Evolutionary conservation across 2,888 invertebrate species (phyloP).

Genomic region (Toxonevra muliebris): DNA sequence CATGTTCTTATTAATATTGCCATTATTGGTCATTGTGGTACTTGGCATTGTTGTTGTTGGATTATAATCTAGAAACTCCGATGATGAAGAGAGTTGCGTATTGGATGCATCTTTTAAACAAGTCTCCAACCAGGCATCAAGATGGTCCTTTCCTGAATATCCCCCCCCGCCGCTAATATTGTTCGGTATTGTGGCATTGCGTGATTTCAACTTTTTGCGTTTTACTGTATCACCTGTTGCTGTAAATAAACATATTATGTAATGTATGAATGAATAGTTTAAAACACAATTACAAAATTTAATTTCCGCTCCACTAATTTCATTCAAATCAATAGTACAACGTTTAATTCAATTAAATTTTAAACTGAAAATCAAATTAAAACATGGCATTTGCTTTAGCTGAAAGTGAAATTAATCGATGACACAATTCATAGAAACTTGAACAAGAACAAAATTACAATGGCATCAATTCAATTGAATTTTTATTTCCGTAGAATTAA

Average conservation of each 20-base stretch:
- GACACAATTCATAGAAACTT: background rate
- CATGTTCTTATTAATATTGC: conserved; percentile 35
- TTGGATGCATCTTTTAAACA: conserved; percentile 62
- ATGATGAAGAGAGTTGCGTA: conserved; percentile 62
- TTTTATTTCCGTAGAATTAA: conserved; percentile 11
- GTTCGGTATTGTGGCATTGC: conserved; percentile 51
- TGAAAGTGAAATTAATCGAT: background rate
- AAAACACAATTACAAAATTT: conserved; percentile 9
- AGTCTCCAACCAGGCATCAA: conserved; percentile 64
- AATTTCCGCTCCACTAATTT: conserved; percentile 37
- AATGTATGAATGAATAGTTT: conserved; percentile 18
- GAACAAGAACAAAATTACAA: conserved; percentile 6
- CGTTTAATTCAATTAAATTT: conserved; percentile 22
- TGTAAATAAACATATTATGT: conserved; percentile 29
- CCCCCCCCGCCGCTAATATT: conserved; percentile 42
- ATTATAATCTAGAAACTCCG: conserved; percentile 63
- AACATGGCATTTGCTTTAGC: conserved; percentile 6
- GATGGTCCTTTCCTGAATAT: conserved; percentile 58
- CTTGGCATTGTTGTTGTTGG: conserved; percentile 44
- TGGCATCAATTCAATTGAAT: conserved; percentile 10
- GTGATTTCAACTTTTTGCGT: conserved; percentile 62
- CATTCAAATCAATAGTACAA: conserved; percentile 2
- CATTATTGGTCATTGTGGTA: conserved; percentile 44
- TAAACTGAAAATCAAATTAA: background rate
- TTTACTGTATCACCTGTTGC: conserved; percentile 52